Conservation (phyloP, 2,888 invertebrate species). For the Lasioglossum calceatum region DNA sequence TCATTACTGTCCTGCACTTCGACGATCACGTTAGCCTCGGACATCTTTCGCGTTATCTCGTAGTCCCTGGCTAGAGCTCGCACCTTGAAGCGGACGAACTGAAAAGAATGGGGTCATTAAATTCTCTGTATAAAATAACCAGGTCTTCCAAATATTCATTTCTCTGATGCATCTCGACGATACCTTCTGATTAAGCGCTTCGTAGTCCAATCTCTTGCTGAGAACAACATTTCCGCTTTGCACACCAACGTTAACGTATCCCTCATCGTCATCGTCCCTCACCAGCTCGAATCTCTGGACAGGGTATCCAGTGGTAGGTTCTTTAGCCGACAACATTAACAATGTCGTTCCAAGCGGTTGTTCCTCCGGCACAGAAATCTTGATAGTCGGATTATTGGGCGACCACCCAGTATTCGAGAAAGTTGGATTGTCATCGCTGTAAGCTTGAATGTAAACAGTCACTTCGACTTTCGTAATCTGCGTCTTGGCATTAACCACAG, state of each 20-base stretch:
- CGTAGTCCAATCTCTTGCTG: slow-evolving; percentile 91
- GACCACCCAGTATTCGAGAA: slow-evolving; percentile 91
- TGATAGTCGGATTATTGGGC: slow-evolving; percentile 88
- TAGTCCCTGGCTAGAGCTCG: slow-evolving; percentile 83
- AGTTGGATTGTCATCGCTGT: slow-evolving; percentile 91
- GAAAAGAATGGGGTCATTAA: slow-evolving; percentile 2
- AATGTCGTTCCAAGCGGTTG: slow-evolving; percentile 91
- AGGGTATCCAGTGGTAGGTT: slow-evolving; percentile 88
- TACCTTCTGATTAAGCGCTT: slow-evolving; percentile 88
- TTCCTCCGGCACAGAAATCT: slow-evolving; percentile 90
- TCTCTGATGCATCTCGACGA: slow-evolving; percentile 13
- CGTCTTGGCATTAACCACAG: slow-evolving; percentile 87
- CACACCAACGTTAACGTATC: slow-evolving; percentile 84
- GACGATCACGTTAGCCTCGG: slow-evolving; percentile 89
- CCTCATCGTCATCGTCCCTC: slow-evolving; percentile 78
- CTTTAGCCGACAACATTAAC: slow-evolving; percentile 89
- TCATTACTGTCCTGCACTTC: slow-evolving; percentile 92
- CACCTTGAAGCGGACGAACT: slow-evolving; percentile 85
- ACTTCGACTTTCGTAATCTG: slow-evolving; percentile 89
- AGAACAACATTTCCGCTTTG: slow-evolving; percentile 91
- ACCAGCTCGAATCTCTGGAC: slow-evolving; percentile 86
- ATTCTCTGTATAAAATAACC: background rate
- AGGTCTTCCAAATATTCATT: background rate
- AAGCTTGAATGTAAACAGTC: slow-evolving; percentile 91
- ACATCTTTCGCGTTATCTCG: slow-evolving; percentile 85